Evolutionary conservation across 2,797 vertebrate genomes (phyloP), one percentile per base, ranked within the genome.

Genomic region (Coendou prehensilis): DNA sequence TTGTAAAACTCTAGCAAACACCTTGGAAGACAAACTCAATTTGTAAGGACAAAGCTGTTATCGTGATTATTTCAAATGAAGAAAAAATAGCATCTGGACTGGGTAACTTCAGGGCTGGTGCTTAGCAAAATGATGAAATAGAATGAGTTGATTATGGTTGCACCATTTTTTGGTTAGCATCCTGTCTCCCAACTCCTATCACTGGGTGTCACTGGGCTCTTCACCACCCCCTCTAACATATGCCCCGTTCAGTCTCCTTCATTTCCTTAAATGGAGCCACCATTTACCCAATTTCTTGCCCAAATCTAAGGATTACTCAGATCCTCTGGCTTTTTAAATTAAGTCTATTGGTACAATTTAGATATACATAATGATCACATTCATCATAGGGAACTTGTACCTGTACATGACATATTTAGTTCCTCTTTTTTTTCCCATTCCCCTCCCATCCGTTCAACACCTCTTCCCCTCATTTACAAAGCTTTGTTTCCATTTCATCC

Each of bases 1-100:
- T 97, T 98, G 96, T 98, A 98, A 98, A 97, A 97, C 95, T 97
- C 98, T 96, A 97, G 97, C 75, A 98, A 98, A 98, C 96, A 97
- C 97, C 97, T 98, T 81, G 97, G 93, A 97, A 98, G 97, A 98
- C 96, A 98, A 98, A 98, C 98, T 91, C 97, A 96, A 98, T 98
- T 98, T 98, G 96, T 96, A 97, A 96, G 97, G 91, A 88, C 95
- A 64, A 80, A 63, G 76, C 33, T 97, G 57, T 97, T 97, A 90
- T 92, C 92, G 56, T 1, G n/a, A 81, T 85, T 97, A 81, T 96
- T 97, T 98, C 97, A 86, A 96, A 95, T 87, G 76, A 93, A 95
- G 86, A 20, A 80, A 75, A 88, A 92, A 81, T n/a, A 54, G 91
- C 69, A 82, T n/a, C 85, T 76, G 45, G 57, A 89, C 57, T 10